phyloP scores from a whole-genome alignment of 1,140 invertebrate species.

The Panagrolaimus sp. region DNA sequence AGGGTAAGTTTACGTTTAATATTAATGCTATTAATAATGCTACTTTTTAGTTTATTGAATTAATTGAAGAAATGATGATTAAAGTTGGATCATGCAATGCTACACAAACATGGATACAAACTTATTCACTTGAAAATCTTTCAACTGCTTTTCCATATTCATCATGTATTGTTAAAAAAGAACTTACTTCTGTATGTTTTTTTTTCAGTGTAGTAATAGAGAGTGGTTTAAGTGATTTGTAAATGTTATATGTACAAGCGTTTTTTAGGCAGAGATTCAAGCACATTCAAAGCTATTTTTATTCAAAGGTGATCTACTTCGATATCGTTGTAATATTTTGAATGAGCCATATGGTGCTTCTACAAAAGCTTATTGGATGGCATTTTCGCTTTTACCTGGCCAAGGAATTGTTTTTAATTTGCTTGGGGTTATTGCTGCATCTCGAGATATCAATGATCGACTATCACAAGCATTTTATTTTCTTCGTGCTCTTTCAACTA shows the following conservation, averaged over 20 bases:
- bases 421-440: not conserved
- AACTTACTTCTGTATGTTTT: not conserved
- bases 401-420: not conserved
- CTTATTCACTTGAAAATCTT: no score
- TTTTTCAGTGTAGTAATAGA: no score
- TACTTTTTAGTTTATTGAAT: no score
- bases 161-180: not conserved
- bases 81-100: no score
- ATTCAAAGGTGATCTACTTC: constrained; percentile 9
- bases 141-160: no score
- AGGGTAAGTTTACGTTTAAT: not conserved
- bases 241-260: not conserved
- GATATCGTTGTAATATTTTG: not conserved
- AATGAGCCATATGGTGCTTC: not conserved
- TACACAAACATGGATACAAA: no score
- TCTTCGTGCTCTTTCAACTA: not conserved
- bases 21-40: no score
- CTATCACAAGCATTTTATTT: not conserved
- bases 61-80: no score
- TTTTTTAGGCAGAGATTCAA: constrained; percentile 6
- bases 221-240: no score
- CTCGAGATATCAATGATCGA: not conserved
- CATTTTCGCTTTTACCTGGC: not conserved
- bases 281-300: not conserved
- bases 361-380: constrained; percentile 3